Percentiles rank a stretch among this genome's conserved stretches.
Evolutionary conservation across 2,113 vertebrate genomes (phyloP).

Genomic region (Coryphaenoides rupestris): DNA sequence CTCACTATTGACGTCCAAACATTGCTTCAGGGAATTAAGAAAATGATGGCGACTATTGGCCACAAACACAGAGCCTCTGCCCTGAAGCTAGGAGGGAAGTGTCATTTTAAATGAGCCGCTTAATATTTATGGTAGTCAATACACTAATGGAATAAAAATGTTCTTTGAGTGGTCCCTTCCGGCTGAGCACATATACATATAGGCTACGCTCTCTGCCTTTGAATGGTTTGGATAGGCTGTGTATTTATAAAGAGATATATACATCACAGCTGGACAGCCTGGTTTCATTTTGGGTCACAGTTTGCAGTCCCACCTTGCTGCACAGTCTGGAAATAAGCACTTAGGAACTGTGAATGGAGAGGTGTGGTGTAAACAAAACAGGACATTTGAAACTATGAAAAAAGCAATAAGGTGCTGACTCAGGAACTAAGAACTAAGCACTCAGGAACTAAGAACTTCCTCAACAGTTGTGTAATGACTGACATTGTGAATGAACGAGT

Average conservation of each 20-base stretch:
- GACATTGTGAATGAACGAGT: too few species aligned
- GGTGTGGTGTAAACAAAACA: too few species aligned
- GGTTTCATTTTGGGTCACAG: constrained; percentile 25
- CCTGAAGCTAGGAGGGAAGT: constrained; percentile 17
- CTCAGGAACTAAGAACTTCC: too few species aligned
- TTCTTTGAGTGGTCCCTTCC: constrained; percentile 7
- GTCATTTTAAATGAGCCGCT: constrained; percentile 38
- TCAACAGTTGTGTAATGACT: too few species aligned
- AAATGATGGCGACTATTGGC: constrained; percentile 2
- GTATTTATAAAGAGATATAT: neutral
- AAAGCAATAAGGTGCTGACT: too few species aligned
- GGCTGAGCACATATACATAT: neutral
- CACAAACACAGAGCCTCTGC: neutral
- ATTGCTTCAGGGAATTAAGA: constrained; percentile 14
- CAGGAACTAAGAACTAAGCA: too few species aligned
- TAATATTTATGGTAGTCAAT: constrained; percentile 12
- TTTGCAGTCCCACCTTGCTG: constrained; percentile 10
- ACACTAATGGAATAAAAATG: constrained; percentile 18
- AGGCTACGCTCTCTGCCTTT: neutral
- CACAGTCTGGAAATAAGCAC: neutral
- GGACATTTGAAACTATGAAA: too few species aligned
- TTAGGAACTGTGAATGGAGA: neutral
- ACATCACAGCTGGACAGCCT: constrained; percentile 23
- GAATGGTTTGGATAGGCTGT: neutral
- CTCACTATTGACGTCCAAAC: constrained; percentile 27